Evolutionary conservation across 2,888 invertebrate genomes (phyloP).

Genomic region (Carpatolechia fugitivella): DNA sequence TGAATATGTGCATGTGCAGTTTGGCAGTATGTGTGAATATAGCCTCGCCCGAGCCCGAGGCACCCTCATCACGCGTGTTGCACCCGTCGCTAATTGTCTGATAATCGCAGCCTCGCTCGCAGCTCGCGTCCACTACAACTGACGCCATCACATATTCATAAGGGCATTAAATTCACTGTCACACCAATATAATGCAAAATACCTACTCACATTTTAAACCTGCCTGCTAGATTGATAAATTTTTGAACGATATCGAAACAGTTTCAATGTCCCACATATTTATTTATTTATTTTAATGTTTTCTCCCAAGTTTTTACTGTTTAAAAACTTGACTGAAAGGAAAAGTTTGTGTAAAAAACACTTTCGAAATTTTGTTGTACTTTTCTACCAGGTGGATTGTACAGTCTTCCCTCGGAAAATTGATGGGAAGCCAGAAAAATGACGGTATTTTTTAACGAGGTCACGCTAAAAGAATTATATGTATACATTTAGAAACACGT

Average conservation of each 20-base stretch:
- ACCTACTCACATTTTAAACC: background rate
- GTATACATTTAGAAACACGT: constrained; percentile 55
- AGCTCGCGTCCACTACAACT: constrained; percentile 1
- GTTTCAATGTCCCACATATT: too few species aligned
- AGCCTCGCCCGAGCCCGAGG: constrained; percentile 7
- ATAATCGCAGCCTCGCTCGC: constrained; percentile 36
- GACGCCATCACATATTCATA: constrained; percentile 9
- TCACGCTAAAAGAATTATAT: constrained; percentile 38
- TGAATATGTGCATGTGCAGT: background rate
- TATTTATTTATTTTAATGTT: too few species aligned
- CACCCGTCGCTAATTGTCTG: constrained; percentile 46
- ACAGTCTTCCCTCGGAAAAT: background rate
- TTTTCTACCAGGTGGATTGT: too few species aligned
- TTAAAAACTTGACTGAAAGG: background rate
- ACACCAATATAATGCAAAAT: background rate
- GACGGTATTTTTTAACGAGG: constrained; percentile 34
- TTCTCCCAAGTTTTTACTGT: background rate
- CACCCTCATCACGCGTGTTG: constrained; percentile 37
- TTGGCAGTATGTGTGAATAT: background rate
- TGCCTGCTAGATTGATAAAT: too few species aligned
- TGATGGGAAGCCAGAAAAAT: constrained; percentile 42
- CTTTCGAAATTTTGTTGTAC: too few species aligned
- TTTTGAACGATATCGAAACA: background rate
- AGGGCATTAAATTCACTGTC: constrained; percentile 7
- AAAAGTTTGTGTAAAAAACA: too few species aligned